Evolutionary conservation across 2,888 invertebrate species (phyloP), one percentile per base, ranked within the genome.

Genomic region (Frankliniella intonsa): DNA sequence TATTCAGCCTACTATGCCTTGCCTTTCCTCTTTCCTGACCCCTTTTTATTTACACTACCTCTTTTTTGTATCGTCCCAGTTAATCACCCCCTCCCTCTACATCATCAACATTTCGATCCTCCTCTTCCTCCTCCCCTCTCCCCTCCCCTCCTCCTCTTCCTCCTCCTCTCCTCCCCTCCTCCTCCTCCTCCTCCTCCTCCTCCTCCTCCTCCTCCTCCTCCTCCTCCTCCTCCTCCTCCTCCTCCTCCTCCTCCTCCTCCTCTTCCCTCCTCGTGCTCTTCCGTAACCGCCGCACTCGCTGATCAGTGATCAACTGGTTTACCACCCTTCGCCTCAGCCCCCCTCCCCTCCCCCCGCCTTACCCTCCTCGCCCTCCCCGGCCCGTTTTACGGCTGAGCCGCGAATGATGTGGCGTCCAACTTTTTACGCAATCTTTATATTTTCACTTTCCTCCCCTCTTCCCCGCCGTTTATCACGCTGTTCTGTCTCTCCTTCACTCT

Each of bases 251-350:
- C n/a, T 80, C 50, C 76, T 62, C 22, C 80, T 81, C 82, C 38
- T 14, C 50, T 62, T 49, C 51, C 80, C 82, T 38, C 38, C n/a
- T n/a, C n/a, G n/a, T n/a, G n/a, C n/a, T n/a, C n/a, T n/a, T n/a
- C n/a, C n/a, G n/a, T 38, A 5, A 38, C n/a, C n/a, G 38, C 38
- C 38, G 38, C 38, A 38, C 38, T 22, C 17, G 55, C 69, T 83
- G 83, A 76, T 81, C 81, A 76, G 80, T 65, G 82, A 62, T 80
- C 69, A 65, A 80, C 80, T 49, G 80, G 11, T 50, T 51, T 50
- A 22, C 81, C 76, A 85, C 85, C 85, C 86, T 86, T 85, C 85
- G 85, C 85, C 86, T 86, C 86, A 86, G 86, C 86, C 81, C 81
- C 76, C 84, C 84, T 84, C 85, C 84, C 81, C 25, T 22, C 50